Conservation (phyloP, 2,797 vertebrate species). For the Molossus molossus region DNA sequence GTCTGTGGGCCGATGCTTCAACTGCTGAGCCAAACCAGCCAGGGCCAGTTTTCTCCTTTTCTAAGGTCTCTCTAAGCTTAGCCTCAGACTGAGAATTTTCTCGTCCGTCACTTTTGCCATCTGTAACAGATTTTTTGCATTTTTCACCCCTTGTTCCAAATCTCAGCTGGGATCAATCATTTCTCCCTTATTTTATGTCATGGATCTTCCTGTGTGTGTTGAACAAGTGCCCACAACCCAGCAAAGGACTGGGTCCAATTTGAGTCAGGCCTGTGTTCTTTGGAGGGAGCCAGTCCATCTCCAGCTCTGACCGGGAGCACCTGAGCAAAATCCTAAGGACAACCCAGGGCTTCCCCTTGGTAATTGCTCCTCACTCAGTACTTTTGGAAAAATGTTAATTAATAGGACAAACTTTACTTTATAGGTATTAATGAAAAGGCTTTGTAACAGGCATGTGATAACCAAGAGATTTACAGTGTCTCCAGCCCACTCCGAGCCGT, state of each 20-base stretch:
- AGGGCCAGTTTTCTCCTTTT: not conserved
- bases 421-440: not conserved
- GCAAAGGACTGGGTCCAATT: not conserved
- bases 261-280: not conserved
- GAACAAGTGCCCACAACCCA: not conserved
- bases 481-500: rapidly evolving
- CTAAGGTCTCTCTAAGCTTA: not conserved
- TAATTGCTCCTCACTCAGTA: not conserved
- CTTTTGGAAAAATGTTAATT: not conserved
- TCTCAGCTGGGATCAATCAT: constrained; percentile 13
- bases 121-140: constrained; percentile 47
- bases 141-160: constrained; percentile 48
- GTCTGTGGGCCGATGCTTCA: too few species aligned
- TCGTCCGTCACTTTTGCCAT: not conserved
- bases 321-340: not conserved
- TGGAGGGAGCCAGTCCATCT: not conserved
- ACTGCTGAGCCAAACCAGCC: too few species aligned
- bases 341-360: not conserved
- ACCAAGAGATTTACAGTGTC: not conserved
- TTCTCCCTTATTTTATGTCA: not conserved
- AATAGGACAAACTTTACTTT: not conserved
- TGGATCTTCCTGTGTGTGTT: not conserved
- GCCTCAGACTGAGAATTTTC: not conserved
- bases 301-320: not conserved
- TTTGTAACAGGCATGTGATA: not conserved